phyloP scores from a whole-genome alignment of 2,113 vertebrate genomes.

The Trichechus manatus region DNA sequence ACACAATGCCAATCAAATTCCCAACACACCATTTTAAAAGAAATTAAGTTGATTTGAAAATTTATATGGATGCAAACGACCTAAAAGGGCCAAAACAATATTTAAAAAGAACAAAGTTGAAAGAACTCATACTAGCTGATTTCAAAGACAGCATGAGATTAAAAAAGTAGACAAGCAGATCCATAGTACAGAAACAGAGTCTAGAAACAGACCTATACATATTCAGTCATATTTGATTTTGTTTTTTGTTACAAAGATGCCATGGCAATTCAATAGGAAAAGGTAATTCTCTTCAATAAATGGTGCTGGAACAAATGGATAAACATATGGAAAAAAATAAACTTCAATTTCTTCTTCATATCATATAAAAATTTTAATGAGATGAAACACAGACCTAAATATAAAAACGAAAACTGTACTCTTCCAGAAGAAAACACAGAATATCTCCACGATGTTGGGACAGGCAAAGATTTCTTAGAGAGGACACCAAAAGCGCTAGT shows the following conservation, averaged over 20 bases:
- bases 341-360: slow-evolving; percentile 3
- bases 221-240: neutral
- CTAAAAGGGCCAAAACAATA: no score
- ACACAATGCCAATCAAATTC: neutral
- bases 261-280: neutral
- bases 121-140: neutral
- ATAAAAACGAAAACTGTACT: neutral
- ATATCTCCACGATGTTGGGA: neutral
- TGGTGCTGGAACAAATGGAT: neutral
- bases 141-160: neutral
- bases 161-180: neutral
- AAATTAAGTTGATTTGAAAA: slow-evolving; percentile 31
- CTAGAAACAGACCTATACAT: neutral
- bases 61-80: neutral
- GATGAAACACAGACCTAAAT: neutral
- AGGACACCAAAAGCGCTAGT: no score
- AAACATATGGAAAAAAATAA: neutral
- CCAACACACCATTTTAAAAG: neutral
- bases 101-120: neutral
- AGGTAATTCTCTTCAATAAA: neutral
- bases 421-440: neutral
- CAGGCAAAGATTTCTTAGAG: neutral
- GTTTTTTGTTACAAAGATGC: neutral
- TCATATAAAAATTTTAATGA: slow-evolving; percentile 4
- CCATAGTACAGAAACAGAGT: neutral